Evolutionary conservation across 2,888 invertebrate genomes (phyloP).

Genomic region (Chymomyza procnemis): DNA sequence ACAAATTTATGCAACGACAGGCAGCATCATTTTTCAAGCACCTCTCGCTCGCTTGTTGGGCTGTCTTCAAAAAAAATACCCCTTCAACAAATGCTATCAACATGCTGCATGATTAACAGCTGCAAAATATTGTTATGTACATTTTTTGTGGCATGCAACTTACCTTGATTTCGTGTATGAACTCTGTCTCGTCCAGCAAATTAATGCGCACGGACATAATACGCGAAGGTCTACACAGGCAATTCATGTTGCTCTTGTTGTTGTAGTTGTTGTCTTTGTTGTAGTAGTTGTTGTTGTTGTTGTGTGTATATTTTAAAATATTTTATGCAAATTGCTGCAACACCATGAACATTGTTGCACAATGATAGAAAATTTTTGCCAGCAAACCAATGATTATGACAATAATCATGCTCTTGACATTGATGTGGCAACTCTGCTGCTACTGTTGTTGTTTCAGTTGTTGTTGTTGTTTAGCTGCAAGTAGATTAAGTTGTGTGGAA

Average conservation of each 20-base stretch:
- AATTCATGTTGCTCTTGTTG: constrained; percentile 73
- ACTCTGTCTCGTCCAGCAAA: constrained; percentile 92
- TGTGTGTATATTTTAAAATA: constrained; percentile 12
- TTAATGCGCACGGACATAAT: constrained; percentile 85
- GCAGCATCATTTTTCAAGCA: constrained; percentile 3
- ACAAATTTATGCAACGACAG: constrained; percentile 1
- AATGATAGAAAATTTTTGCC: not conserved
- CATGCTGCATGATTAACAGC: not conserved
- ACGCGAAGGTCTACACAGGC: constrained; percentile 78
- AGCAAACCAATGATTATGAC: not conserved
- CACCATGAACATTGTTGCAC: constrained; percentile 24
- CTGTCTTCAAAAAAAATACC: not conserved
- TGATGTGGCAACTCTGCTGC: not conserved
- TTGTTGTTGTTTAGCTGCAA: constrained; percentile 20
- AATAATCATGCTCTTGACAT: constrained; percentile 2
- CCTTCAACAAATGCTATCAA: not conserved
- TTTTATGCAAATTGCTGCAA: constrained; percentile 47
- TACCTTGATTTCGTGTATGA: constrained; percentile 93
- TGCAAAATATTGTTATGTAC: not conserved
- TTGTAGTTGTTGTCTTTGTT: constrained; percentile 13
- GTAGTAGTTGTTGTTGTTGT: constrained; percentile 20
- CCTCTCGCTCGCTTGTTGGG: not conserved
- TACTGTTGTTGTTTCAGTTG: not conserved
- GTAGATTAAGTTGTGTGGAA: constrained; percentile 38
- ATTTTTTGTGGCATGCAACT: constrained; percentile 58